A percentile compares a stretch with the other conserved stretches of the same genome.
phyloP scores from a whole-genome alignment of 2,888 invertebrate species.

The Hydrotaea cyrtoneurina region DNA sequence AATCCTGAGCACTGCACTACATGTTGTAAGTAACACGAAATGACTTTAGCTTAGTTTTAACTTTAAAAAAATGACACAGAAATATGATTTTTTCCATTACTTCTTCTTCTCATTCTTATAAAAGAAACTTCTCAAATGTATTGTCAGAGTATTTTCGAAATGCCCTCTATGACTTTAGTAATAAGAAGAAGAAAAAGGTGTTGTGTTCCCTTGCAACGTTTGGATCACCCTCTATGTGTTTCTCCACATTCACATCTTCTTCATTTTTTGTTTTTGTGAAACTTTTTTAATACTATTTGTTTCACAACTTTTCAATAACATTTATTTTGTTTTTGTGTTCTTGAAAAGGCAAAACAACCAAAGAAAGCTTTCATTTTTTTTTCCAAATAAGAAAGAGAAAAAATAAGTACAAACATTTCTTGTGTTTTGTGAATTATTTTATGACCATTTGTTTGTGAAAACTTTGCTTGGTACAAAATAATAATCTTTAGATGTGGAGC shows the following conservation, averaged over 20 bases:
- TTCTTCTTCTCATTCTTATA: not conserved
- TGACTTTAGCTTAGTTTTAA: not conserved
- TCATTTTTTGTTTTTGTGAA: constrained; percentile 34
- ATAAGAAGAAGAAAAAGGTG: not conserved
- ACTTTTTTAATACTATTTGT: constrained; percentile 65
- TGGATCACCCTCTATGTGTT: not conserved
- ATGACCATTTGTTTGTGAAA: constrained; percentile 52
- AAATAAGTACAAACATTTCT: constrained; percentile 10
- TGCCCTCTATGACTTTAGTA: constrained; percentile 22
- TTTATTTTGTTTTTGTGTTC: constrained; percentile 34
- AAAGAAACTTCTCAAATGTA: not conserved
- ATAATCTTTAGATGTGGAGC: not conserved
- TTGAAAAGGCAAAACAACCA: not conserved
- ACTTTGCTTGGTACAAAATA: constrained; percentile 48
- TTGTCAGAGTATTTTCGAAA: not conserved
- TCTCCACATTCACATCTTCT: not conserved
- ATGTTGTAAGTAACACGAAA: not conserved
- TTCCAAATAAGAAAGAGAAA: constrained; percentile 12
- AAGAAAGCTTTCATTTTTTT: constrained; percentile 5
- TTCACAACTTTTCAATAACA: constrained; percentile 62
- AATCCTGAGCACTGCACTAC: too few species aligned
- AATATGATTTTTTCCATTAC: constrained; percentile 25
- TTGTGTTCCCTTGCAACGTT: not conserved
- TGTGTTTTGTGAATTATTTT: constrained; percentile 57
- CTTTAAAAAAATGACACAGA: not conserved